Evolutionary conservation across 2,888 invertebrate genomes (phyloP).

Genomic region (Xestia ashworthii): DNA sequence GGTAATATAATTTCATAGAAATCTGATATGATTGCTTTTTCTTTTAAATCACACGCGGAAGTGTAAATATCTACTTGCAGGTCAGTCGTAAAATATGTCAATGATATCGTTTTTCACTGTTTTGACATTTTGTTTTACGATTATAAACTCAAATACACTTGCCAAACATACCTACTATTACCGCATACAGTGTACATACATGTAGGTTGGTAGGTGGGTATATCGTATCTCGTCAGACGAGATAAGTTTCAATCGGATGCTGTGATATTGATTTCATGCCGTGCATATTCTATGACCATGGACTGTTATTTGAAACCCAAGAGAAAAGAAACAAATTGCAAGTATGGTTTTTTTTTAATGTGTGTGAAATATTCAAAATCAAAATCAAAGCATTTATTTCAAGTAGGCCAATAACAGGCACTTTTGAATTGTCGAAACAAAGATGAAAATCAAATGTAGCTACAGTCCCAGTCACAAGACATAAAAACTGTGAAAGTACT

Average conservation of each 20-base stretch:
- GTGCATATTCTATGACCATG: conserved; percentile 14
- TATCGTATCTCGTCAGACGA: conserved; percentile 39
- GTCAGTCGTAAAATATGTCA: conserved; percentile 12
- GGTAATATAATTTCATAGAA: conserved; percentile 1
- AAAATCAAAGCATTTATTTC: no score
- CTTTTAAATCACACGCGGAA: conserved; percentile 29
- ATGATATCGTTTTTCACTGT: conserved; percentile 25
- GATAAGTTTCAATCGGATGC: conserved; percentile 54
- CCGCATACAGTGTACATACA: background rate
- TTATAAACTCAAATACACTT: background rate
- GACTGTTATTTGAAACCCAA: conserved; percentile 18
- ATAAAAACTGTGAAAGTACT: no score
- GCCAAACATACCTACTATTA: conserved; percentile 6
- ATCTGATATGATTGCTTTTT: conserved; percentile 8
- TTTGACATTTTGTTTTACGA: background rate
- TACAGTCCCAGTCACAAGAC: no score
- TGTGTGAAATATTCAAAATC: no score
- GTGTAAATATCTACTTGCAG: background rate
- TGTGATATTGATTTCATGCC: conserved; percentile 55
- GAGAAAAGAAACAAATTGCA: background rate
- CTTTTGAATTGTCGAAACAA: no score
- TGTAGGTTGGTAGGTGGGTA: background rate
- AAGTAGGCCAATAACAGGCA: no score
- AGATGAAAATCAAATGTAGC: no score
- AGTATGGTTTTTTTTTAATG: background rate